phyloP scores from a whole-genome alignment of 2,797 vertebrate genomes.

The Netta rufina region DNA sequence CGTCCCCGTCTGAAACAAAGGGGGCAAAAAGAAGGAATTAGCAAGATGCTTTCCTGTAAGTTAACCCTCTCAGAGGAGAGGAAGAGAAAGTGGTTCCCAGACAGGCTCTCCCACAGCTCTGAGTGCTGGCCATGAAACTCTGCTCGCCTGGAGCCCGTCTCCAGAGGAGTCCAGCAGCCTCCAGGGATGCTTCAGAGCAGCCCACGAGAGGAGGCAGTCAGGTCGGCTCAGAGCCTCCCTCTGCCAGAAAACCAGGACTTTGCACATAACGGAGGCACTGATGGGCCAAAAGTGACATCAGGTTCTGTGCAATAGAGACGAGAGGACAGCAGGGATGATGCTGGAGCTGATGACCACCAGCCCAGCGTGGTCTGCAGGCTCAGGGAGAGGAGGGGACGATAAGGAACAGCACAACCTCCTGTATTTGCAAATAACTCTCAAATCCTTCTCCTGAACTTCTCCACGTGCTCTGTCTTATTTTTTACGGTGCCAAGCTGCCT shows the following conservation, averaged over 20 bases:
- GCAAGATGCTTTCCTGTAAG: not conserved
- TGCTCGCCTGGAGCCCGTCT: not conserved
- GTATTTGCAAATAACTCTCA: not conserved
- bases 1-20: not conserved
- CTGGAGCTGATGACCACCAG: not conserved
- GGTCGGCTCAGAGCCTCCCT: not conserved
- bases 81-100: not conserved
- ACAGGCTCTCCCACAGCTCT: not conserved
- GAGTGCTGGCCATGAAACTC: not conserved
- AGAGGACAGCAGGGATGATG: not conserved
- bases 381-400: not conserved
- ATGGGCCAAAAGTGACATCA: not conserved
- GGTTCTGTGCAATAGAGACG: not conserved
- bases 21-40: not conserved
- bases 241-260: not conserved
- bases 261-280: not conserved
- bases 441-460: not conserved
- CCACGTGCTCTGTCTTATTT: not conserved
- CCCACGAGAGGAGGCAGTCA: not conserved
- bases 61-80: not conserved
- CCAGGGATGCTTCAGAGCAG: not conserved
- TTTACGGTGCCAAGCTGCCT: not conserved
- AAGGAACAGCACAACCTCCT: not conserved
- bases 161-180: not conserved
- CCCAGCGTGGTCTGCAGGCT: not conserved